Base-by-base conservation (phyloP, 2,113 vertebrate genomes). In the Terrapene triunguis region DNA sequence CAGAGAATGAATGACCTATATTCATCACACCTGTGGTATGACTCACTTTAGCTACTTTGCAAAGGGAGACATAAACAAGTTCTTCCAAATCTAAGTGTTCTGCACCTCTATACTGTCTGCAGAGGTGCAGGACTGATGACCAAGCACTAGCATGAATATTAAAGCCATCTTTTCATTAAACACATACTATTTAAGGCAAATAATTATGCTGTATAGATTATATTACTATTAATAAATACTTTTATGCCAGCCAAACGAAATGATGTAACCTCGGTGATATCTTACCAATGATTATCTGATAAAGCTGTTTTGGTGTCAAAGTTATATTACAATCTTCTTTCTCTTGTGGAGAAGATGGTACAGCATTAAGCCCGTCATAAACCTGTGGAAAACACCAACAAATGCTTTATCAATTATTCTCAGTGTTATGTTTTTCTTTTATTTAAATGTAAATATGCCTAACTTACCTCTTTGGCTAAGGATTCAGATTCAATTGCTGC, bases 251-350 rank as follows among this genome's bases (percentile, higher is more conserved):
- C 35, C 78, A 29, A 2, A 91, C 47, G 5, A 10, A 86, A 59
- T 80, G 27, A 87, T 84, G 9, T 48, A 87, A 90, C 1, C 11
- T 91, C 88, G 93, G 47, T 72, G 84, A 95, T 96, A 54, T 38
- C 95, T 97, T 97, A 99, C 98, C 98, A 96, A 99, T 96, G 17
- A 98, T 85, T 93, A 99, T 97, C 90, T 99, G 98, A 97, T 98
- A 98, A 95, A 99, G 98, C 91, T 99, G 98, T 89, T 98, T 98
- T 89, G 98, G 90, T 88, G 99, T 98, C 97, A 99, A 97, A 92
- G 88, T 96, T 94, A 97, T 96, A 88, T 32, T 98, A 89, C 99
- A 99, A 2, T 99, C 99, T 95, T 98, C 62, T 92, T 98, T 98
- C 97, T 99, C 98, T 93, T 98, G 97, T 44, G 54, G n/a, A 84